Base-by-base conservation (phyloP, 2,888 invertebrate species). In the Ectemnius cavifrons region DNA sequence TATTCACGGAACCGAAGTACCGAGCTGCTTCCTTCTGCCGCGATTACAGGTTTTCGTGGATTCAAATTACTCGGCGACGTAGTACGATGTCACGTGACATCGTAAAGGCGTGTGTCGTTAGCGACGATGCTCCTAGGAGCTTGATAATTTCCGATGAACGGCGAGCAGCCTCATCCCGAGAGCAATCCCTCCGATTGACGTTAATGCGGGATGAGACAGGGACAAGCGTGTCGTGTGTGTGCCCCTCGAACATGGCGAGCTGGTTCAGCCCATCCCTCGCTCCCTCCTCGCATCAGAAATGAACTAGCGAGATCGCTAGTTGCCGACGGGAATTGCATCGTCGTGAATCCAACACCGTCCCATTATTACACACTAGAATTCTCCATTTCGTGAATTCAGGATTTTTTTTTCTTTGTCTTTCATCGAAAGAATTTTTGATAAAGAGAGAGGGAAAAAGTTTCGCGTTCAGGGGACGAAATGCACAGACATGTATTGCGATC, bases 31-130 rank as follows among this genome's bases (percentile, higher is more conserved):
- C 37, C 37, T 37, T 8, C 37, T 37, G 37, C 8, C 63, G 45
- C 56, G 46, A 63, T 74, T 71, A 72, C 60, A 47, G 66, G n/a
- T 65, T 77, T 67, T 61, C 73, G 62, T 63, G 73, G 77, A 77
- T 79, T 70, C 65, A 70, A 73, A 73, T 72, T 71, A 69, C 58
- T 66, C 58, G 61, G 64, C 63, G 46, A 58, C 23, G 66, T 69
- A 49, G 45, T 52, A 59, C 11, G 67, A 77, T 74, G 73, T 74
- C 69, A 67, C 67, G 71, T 69, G 79, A 76, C 64, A 46, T 67
- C 71, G 68, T 68, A 60, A 79, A 77, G 57, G 57, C 28, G 71
- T 70, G 65, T 62, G 66, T 69, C 63, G 71, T 79, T 79, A 79
- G 67, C 67, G 52, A 37, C 60, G 68, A 69, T 64, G 46, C 52